Evolutionary conservation across 2,797 vertebrate species (phyloP), one percentile per base, ranked within the genome.

Genomic region (Mus minutoides): DNA sequence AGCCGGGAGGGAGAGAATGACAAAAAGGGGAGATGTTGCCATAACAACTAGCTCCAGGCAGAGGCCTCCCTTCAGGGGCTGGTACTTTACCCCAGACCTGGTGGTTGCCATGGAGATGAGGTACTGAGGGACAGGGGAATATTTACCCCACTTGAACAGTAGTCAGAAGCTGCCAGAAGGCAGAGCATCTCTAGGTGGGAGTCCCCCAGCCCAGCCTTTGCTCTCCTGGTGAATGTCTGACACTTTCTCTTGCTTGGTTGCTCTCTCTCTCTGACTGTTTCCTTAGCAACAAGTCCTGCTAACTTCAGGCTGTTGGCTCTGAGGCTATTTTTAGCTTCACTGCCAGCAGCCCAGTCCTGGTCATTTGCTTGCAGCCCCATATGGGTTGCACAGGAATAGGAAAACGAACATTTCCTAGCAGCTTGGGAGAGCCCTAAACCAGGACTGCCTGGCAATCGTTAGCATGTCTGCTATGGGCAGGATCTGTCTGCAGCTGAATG

Each of bases 231-330:
- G 84, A 93, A 71, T 12, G 82, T 92, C 95, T 96, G 96, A 96
- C 91, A 95, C 97, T 95, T 96, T 80, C 95, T 92, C 93, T 78
- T 88, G 97, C 97, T 93, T 49, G 80, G 96, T 93, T 91, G 96
- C 92, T 96, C 90, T 95, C 96, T 95, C 96, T 93, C 93, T 91
- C 77, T 0, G 43, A 94, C 96, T 89, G 78, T 98, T 98, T 98
- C 98, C 98, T 93, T 98, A 97, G 98, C 97, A 98, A 98, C 98
- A 98, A 97, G 97, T 98, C 95, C 96, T 92, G 93, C 96, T 94
- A 93, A 97, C 97, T 97, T 95, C 87, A 75, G 46, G 95, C 94
- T 96, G 83, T 95, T 97, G 90, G 96, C 94, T 96, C 95, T 3
- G 88, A 90, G 89, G 95, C 98, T 98, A 98, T 98, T 98, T 98